These are phyloP conservation scores for Melolontha melolontha DNA, from an alignment of 2,888 invertebrate species.

Conservation along the genomic window DNA sequence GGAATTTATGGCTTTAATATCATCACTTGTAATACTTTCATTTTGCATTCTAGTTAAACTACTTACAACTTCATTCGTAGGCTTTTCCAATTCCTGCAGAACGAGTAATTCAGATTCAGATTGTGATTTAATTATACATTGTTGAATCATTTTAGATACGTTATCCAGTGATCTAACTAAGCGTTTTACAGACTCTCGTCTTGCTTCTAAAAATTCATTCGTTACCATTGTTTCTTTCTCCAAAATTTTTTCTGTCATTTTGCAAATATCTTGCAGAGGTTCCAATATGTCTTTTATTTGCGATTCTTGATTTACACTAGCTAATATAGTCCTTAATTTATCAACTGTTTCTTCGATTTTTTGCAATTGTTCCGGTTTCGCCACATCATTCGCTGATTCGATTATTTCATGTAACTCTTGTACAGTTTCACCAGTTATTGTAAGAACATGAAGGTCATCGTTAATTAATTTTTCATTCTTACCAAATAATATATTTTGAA, in stretches of 20 bases:
- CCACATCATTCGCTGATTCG: conserved; percentile 44
- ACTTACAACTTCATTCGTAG: conserved; percentile 55
- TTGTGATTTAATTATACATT: conserved; percentile 46
- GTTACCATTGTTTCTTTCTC: conserved; percentile 51
- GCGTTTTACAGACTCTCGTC: conserved; percentile 40
- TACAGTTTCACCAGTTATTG: conserved; percentile 56
- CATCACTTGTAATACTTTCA: conserved; percentile 48
- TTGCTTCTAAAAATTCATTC: conserved; percentile 32
- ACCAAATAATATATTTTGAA: conserved; percentile 58
- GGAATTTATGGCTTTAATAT: conserved; percentile 52
- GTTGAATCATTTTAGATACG: conserved; percentile 50
- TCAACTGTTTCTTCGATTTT: conserved; percentile 44
- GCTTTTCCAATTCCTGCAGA: conserved; percentile 56
- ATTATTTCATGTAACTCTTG: conserved; percentile 55
- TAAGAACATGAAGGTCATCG: conserved; percentile 59
- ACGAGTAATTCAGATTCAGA: conserved; percentile 50
- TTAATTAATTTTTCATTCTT: conserved; percentile 57
- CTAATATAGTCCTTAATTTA: conserved; percentile 50
- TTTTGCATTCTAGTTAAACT: conserved; percentile 46
- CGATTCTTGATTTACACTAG: conserved; percentile 62
- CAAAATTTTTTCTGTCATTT: conserved; percentile 55
- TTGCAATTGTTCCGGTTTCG: conserved; percentile 28
- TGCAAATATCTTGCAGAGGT: conserved; percentile 61
- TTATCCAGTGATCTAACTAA: conserved; percentile 48
- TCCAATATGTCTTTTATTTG: conserved; percentile 62